phyloP scores from a whole-genome alignment of 2,888 invertebrate species.

The Rhagonycha lutea region DNA sequence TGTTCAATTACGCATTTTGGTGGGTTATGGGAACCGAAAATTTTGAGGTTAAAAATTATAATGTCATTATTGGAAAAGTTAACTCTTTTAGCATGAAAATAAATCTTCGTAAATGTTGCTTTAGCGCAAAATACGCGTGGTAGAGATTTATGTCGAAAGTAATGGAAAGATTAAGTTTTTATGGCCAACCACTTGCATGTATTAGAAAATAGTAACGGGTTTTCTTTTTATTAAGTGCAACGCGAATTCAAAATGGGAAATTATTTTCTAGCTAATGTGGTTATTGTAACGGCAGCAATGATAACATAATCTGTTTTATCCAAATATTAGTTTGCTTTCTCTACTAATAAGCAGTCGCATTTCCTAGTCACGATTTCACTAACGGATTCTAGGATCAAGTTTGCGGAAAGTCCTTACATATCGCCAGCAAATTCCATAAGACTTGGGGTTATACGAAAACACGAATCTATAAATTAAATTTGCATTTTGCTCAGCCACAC shows the following conservation, averaged over 20 bases:
- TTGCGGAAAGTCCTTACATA: slow-evolving; percentile 26
- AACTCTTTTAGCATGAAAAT: not conserved
- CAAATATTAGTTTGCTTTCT: slow-evolving; percentile 21
- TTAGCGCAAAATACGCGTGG: not conserved
- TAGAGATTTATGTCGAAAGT: not conserved
- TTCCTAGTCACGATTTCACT: slow-evolving; percentile 29
- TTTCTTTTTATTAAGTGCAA: not conserved
- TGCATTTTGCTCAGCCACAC: slow-evolving; percentile 1
- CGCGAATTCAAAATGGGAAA: not conserved
- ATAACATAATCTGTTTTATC: slow-evolving; percentile 29
- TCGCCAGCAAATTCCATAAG: slow-evolving; percentile 19
- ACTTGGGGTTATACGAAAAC: slow-evolving; percentile 10
- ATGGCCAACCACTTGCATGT: not conserved
- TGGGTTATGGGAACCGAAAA: too few species aligned
- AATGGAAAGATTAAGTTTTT: not conserved
- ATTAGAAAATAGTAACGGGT: not conserved
- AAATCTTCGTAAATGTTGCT: not conserved
- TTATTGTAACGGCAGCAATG: slow-evolving; percentile 19
- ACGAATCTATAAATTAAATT: slow-evolving; percentile 12
- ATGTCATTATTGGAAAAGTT: not conserved
- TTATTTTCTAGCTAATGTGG: slow-evolving; percentile 10
- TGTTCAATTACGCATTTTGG: too few species aligned
- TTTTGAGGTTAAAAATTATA: not conserved
- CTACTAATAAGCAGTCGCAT: slow-evolving; percentile 28
- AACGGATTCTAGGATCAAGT: slow-evolving; percentile 26